Conservation (phyloP, 2,113 vertebrate species). For the Thunnus maccoyii region DNA sequence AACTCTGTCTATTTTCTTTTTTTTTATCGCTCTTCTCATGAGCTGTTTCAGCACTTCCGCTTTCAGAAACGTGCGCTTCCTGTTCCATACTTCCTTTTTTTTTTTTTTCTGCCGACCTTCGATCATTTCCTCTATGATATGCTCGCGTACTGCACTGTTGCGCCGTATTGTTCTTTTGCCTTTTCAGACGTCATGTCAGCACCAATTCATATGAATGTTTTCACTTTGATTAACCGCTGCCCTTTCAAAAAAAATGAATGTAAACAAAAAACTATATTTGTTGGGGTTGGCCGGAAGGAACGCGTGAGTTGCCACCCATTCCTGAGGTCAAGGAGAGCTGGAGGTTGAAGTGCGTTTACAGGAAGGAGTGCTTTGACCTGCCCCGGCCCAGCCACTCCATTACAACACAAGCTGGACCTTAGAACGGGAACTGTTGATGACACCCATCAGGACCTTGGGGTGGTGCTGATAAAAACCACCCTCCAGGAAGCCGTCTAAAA, state of each 20-base stretch:
- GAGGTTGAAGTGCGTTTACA: not conserved
- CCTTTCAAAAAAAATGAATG: conserved; percentile 56
- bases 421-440: conserved; percentile 38
- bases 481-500: conserved; percentile 43
- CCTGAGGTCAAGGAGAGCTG: conserved; percentile 69
- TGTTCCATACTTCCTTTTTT: conserved; percentile 57
- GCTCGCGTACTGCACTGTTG: not conserved
- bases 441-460: conserved; percentile 39
- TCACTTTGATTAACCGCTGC: conserved; percentile 36
- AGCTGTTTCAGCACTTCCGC: conserved; percentile 76
- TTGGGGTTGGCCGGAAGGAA: conserved; percentile 61
- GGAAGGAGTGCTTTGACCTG: conserved; percentile 40
- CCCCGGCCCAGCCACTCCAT: conserved; percentile 19
- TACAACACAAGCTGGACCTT: conserved; percentile 21
- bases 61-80: conserved; percentile 77
- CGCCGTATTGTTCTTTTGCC: conserved; percentile 44
- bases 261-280: conserved; percentile 57
- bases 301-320: conserved; percentile 51
- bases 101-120: conserved; percentile 47
- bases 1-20: not conserved
- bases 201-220: conserved; percentile 40
- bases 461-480: conserved; percentile 51
- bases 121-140: conserved; percentile 63
- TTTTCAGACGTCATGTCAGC: conserved; percentile 49
- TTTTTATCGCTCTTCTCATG: conserved; percentile 46